Evolutionary conservation across 37 sponge, comb jelly and placozoan species (phyloP).

Genomic region (Chondrosia reniformis): DNA sequence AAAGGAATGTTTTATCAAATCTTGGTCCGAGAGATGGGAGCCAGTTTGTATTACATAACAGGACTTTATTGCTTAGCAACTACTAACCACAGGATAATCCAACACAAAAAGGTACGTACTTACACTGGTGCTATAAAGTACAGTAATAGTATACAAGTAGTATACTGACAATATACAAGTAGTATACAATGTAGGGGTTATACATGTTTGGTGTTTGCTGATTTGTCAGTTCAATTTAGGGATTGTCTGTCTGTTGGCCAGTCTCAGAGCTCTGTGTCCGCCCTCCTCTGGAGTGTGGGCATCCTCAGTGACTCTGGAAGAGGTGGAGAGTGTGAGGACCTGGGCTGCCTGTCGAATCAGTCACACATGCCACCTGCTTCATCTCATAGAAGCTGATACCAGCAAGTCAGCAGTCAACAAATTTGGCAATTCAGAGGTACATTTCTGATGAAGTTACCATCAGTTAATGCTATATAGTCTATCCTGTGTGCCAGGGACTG

Average conservation of each 20-base stretch:
- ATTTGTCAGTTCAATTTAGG: slow-evolving; percentile 29
- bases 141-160: too few relatives aligned
- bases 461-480: too few relatives aligned
- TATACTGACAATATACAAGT: too few relatives aligned
- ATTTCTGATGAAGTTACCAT: too few relatives aligned
- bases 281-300: slow-evolving; percentile 20
- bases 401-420: background rate
- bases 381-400: slow-evolving; percentile 25
- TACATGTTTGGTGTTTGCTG: too few relatives aligned
- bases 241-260: slow-evolving; percentile 46
- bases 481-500: background rate
- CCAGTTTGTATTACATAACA: slow-evolving; percentile 12
- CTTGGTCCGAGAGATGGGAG: slow-evolving; percentile 5
- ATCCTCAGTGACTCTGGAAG: slow-evolving; percentile 13
- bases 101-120: too few relatives aligned
- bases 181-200: too few relatives aligned
- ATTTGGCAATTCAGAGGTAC: background rate
- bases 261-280: slow-evolving; percentile 34
- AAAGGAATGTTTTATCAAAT: slow-evolving; percentile 1
- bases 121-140: too few relatives aligned
- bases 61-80: background rate
- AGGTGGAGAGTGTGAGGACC: background rate
- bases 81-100: too few relatives aligned
- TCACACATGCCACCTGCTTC: background rate
- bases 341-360: background rate